Base-by-base conservation (phyloP, 2,797 vertebrate species). In the Smutsia gigantea region DNA sequence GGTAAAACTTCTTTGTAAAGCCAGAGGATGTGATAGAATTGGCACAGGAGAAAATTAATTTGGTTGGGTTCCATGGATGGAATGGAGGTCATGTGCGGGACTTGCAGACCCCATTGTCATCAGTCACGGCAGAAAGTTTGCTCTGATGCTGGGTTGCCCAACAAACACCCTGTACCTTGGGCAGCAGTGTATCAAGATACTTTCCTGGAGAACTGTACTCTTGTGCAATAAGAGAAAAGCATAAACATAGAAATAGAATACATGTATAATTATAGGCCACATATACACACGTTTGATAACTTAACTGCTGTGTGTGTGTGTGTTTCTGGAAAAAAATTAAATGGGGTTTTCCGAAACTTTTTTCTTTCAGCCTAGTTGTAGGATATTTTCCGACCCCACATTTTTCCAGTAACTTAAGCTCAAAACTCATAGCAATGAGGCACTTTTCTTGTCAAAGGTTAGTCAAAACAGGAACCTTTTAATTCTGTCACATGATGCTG, bases 351-450 rank as follows among this genome's bases (percentile, higher is more conserved):
- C 93, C 96, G 97, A 49, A 74, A 86, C 92, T 93, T 53, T 87
- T 61, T 77, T 72, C 4, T 95, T 90, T 93, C 37, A 0, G n/a
- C 95, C 90, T 93, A 66, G 88, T 97, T 91, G 95, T 92, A 93
- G 81, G 89, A 69, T 97, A 95, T 98, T 98, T 98, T 98, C 98
- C 97, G 81, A 93, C 51, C 87, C 55, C 34, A 68, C 11, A 51
- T 92, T 98, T 90, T 93, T 79, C 90, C 2, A 0, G 79, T 96
- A 87, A 82, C 49, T 96, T 92, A 68, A 95, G 21, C 51, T 97
- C 69, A 57, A 68, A 94, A 59, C 79, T 89, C 57, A 68, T 64
- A 94, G 69, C 69, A 69, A 1, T 83, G 71, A 77, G 77, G 78
- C 39, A 57, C 83, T 89, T 81, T 96, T 96, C 34, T 94, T 95